Evolutionary conservation across 2,888 invertebrate genomes (phyloP), one percentile per base, ranked within the genome.

Genomic region (Rhingia rostrata): DNA sequence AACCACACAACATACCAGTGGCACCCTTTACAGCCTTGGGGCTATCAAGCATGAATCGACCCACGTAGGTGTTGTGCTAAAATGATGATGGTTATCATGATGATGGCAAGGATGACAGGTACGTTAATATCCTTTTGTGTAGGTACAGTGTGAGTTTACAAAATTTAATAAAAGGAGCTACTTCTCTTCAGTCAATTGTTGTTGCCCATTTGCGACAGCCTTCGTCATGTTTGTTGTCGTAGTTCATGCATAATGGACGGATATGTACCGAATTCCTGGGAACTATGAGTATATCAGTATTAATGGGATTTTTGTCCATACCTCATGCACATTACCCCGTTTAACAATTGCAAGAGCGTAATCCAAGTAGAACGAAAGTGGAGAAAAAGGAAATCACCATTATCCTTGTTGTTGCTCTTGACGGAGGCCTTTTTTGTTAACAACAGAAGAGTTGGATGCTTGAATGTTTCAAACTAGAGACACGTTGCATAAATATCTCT

Each of bases 381-480:
- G 14, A 7, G n/a, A 58, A 33, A 14, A 12, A 22, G 30, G 4
- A 10, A 60, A 66, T 60, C 56, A 60, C 39, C 61, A 83, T 67
- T 83, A 78, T 78, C 78, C 83, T 78, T 73, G 56, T 72, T 78
- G 82, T 66, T 77, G 64, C 69, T 69, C 80, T 81, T 47, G 39
- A 51, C 66, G 64, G 7, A 77, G 78, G 79, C 73, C 79, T 79
- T 79, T 67, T 73, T 58, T 53, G 69, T 67, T 73, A 39, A 58
- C 63, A 72, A 30, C 30, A 64, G 60, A 54, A 60, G 47, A 63
- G 63, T 74, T 83, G 69, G 58, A 67, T 79, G 63, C 63, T 67
- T 70, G 75, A 53, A 70, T 75, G 69, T 69, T 70, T 75, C 47
- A 35, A 77, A 77, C 70, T 47, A 77, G 43, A 66, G 45, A 66